Base-by-base conservation (phyloP, 2,113 vertebrate genomes). In the Gasterosteus nipponicus region DNA sequence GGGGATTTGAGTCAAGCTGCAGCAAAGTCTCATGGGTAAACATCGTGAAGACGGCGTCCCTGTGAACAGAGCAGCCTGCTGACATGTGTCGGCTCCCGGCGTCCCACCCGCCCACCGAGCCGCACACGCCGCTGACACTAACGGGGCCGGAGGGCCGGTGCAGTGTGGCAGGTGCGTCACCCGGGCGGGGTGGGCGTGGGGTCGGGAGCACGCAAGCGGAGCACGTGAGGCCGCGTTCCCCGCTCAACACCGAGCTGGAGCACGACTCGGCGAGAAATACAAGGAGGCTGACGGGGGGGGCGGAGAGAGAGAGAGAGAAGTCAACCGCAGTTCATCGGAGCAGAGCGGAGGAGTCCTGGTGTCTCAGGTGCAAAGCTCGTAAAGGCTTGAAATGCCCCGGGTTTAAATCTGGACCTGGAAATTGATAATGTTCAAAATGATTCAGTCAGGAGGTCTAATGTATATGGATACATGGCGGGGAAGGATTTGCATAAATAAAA, bases 71-170 rank as follows among this genome's bases (percentile, higher is more conserved):
- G 73, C 78, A 69, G 68, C 33, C 57, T 47, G 76, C 69, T 33
- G 64, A 79, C 69, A 71, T 78, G 63, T 76, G 73, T 49, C 4
- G 51, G 70, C 58, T 85, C 66, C 64, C 64, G 29, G n/a, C 62
- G 70, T 82, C 78, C 65, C 87, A 78, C 33, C 77, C 77, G 75
- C 75, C 73, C 39, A 68, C 62, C 81, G 78, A n/a, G 66, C 85
- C 73, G 80, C 86, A 86, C 83, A 85, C 90, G 89, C 91, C 91
- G 93, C 73, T 85, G 87, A 85, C 78, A 85, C 83, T 89, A 87
- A 89, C 76, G 77, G 89, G 86, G 80, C 78, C 18, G 60, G 81
- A 86, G 69, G 70, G 80, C 59, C 80, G 86, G 80, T 78, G 81
- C 31, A 67, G 74, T 76, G 66, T 83, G 86, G 77, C 67, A 53